A percentile compares a stretch with the other conserved stretches of the same genome.
Conservation (phyloP, 2,797 vertebrate genomes). For the Sciurus vulgaris region DNA sequence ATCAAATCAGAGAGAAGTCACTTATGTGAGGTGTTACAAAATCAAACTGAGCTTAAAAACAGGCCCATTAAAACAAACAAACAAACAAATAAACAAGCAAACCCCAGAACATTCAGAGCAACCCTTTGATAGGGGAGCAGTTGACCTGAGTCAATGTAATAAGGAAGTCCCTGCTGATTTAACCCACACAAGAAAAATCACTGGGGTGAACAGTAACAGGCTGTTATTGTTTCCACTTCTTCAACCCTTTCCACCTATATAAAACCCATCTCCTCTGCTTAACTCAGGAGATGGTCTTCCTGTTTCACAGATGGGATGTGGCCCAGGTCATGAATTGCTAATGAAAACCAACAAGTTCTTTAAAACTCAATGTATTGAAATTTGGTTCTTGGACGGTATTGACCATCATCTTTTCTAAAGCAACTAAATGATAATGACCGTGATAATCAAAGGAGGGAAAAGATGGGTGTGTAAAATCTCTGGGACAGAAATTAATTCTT, state of each 20-base stretch:
- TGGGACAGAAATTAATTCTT: not conserved
- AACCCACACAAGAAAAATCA: not conserved
- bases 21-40: not conserved
- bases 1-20: not conserved
- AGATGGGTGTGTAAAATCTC: not conserved
- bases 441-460: not conserved
- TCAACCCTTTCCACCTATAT: not conserved
- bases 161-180: not conserved
- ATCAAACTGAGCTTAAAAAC: not conserved
- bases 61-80: not conserved
- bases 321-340: not conserved
- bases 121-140: not conserved
- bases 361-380: not conserved
- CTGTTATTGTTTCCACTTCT: not conserved
- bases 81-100: not conserved
- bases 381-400: not conserved
- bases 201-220: not conserved
- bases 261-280: not conserved
- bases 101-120: not conserved
- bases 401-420: not conserved
- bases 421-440: not conserved
- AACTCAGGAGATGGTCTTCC: not conserved
- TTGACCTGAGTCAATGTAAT: fast-evolving
- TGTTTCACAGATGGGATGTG: not conserved
- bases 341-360: not conserved